Conservation (phyloP, 2,113 vertebrate genomes). For the Saguinus midas region DNA sequence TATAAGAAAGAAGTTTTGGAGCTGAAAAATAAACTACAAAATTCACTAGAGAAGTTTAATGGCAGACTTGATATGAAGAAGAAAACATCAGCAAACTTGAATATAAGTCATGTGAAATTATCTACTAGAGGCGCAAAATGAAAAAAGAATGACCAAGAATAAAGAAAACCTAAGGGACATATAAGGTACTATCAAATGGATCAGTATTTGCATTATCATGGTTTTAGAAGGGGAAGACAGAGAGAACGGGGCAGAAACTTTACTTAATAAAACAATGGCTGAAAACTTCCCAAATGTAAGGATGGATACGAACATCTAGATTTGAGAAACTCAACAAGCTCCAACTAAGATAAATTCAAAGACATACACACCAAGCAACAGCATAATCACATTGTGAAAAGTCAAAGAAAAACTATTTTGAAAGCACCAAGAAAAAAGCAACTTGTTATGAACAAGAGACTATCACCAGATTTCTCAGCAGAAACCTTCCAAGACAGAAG, state of each 20-base stretch:
- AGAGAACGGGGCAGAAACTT: not conserved
- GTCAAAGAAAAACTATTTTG: not conserved
- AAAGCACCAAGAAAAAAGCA: not conserved
- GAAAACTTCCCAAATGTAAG: not conserved
- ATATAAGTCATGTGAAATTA: not conserved
- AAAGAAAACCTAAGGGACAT: not conserved
- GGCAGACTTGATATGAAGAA: not conserved
- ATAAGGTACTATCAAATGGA: not conserved
- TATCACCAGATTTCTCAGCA: not conserved
- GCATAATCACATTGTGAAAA: not conserved
- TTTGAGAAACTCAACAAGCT: not conserved
- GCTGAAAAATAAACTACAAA: constrained; percentile 3
- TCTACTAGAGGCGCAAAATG: not conserved
- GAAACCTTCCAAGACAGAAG: not conserved
- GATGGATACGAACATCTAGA: not conserved
- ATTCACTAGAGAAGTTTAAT: not conserved
- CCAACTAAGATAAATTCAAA: not conserved
- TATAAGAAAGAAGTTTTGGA: not conserved
- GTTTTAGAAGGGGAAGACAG: not conserved
- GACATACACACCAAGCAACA: not conserved
- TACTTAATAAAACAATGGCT: not conserved
- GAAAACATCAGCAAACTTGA: not conserved
- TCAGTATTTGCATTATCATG: not conserved
- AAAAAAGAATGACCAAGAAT: not conserved
- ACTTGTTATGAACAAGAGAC: not conserved